Base-by-base conservation (phyloP, 2,797 vertebrate species). In the Oreochromis grahami region DNA sequence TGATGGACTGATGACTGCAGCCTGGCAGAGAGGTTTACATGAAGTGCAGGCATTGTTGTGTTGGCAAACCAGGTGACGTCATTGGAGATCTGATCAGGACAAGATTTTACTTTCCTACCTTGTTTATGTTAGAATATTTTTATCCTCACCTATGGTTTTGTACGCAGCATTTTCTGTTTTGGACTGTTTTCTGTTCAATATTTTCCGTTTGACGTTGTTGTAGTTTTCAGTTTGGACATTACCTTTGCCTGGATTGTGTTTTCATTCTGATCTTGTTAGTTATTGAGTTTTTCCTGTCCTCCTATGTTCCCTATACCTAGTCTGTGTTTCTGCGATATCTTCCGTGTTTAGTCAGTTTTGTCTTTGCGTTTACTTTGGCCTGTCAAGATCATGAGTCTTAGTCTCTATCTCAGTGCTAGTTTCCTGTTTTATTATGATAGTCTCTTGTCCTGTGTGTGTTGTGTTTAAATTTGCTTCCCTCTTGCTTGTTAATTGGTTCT, bases 321-420 rank as follows among this genome's bases (percentile, higher is more conserved):
- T 36, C 58, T 36, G 58, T 36, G 32, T 63, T 63, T 63, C 58
- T 63, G 32, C 4, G 4, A 63, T 63, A 7, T 63, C 32, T 1
- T n/a, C 2, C 4, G 9, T 63, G 32, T 36, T 36, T 10, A 38
- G 36, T n/a, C 58, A n/a, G 0, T 63, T 63, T 63, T 36, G 32
- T 63, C 58, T 63, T 63, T 5, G 32, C 0, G 2, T 63, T 63
- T 36, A 13, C 58, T 63, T 63, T 63, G 32, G 58, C 10, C 58
- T 0, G 4, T 36, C 32, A 36, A 63, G 32, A 32, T 36, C 32
- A 63, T 36, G 10, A 36, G 32, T n/a, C 19, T 36, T 36, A 63
- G 32, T 63, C 0, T 36, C 32, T 63, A 4, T 36, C 58, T 63
- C 58, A 63, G 0, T 63, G 32, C n/a, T 2, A 5, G 32, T 63